Evolutionary conservation across 2,888 invertebrate genomes (phyloP), one percentile per base, ranked within the genome.

Genomic region (Petrolisthes cinctipes): DNA sequence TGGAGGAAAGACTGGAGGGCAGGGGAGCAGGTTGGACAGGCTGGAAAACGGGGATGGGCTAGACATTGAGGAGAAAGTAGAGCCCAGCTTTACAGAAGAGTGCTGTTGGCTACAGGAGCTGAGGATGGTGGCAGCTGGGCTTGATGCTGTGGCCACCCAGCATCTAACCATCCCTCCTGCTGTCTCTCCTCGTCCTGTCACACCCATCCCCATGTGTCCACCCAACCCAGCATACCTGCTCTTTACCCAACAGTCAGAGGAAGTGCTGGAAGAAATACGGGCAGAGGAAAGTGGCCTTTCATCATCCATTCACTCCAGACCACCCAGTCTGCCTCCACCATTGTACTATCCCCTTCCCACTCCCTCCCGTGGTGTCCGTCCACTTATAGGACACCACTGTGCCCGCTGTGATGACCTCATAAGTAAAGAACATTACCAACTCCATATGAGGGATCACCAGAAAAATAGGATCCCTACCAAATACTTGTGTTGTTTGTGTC

Each of bases 171-270:
- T 88, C 9, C 80, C 84, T 6, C 84, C 81, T 75, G 87, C 83
- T 23, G n/a, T 71, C 53, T 81, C 76, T 61, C 75, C 68, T 14
- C 86, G 89, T 4, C 89, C 89, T 7, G 66, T 89, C 68, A 86
- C 89, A 23, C 78, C 86, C 66, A 89, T 85, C 66, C 89, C 89
- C 57, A 78, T 78, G 56, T 76, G 81, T 75, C 79, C 82, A 23
- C 82, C 89, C 6, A 61, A 78, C 82, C 85, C 85, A 4, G 86
- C 84, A 17, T 89, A 86, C 82, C 84, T 78, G 14, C 89, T 85
- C 57, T 89, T 89, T 73, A 84, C 86, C 53, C 71, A 81, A 51
- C 76, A 82, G 37, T 86, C 61, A 20, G 89, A 89, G 14, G 85
- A 89, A 7, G 23, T 17, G 7, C 81, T 61, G 54, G 82, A 82